These are phyloP conservation scores for Papio anubis DNA, from an alignment of 2,113 vertebrate species.

Conservation along the genomic window DNA sequence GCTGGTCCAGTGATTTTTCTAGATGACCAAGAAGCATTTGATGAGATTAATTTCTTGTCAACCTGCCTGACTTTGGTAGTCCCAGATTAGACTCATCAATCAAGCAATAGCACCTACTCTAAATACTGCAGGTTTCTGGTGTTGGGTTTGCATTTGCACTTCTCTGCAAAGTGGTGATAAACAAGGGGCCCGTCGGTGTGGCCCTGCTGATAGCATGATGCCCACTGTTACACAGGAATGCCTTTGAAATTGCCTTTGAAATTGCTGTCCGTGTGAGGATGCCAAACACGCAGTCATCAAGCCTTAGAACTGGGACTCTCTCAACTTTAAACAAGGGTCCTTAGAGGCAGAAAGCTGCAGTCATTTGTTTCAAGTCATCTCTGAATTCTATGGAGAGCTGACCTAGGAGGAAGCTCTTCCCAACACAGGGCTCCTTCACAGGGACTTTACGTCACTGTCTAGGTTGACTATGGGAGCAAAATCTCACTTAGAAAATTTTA, in stretches of 20 bases:
- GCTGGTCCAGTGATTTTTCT: neutral
- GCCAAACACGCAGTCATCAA: accelerated
- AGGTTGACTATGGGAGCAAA: neutral
- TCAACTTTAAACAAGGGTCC: no score
- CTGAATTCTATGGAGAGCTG: no score
- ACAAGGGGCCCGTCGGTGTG: no score
- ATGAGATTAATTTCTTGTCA: neutral
- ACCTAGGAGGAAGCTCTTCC: accelerated
- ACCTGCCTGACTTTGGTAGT: accelerated
- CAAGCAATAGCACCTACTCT: neutral
- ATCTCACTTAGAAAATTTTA: neutral
- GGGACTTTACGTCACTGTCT: no score
- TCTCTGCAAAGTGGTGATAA: neutral
- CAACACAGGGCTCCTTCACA: accelerated
- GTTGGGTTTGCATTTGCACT: no score
- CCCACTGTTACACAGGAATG: accelerated
- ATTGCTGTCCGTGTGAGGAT: accelerated
- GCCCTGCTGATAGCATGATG: accelerated
- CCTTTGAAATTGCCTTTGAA: accelerated
- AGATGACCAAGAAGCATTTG: neutral
- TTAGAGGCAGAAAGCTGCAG: accelerated
- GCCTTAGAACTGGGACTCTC: accelerated
- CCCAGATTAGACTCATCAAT: accelerated
- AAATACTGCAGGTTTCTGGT: accelerated
- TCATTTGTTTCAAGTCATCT: neutral